Evolutionary conservation across 2,113 vertebrate genomes (phyloP).

Genomic region (Tricholaema leucomelas): DNA sequence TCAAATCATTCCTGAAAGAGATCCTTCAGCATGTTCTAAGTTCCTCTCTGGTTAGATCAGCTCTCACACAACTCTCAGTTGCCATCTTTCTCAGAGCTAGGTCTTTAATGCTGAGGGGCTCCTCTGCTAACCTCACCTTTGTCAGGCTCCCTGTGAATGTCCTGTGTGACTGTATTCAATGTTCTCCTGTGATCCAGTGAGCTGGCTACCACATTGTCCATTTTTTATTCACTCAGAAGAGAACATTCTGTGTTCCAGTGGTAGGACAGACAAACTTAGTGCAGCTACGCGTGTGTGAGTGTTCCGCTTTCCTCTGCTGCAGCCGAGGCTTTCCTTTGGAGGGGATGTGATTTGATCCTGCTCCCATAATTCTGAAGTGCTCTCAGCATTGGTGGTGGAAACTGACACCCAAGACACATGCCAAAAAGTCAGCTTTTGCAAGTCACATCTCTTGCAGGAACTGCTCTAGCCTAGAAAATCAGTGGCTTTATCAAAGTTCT

Average conservation of each 20-base stretch:
- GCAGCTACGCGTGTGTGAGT: rapidly evolving
- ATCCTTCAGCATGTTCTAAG: background rate
- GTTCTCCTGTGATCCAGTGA: background rate
- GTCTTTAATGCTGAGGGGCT: background rate
- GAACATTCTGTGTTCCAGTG: background rate
- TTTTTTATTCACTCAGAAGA: background rate
- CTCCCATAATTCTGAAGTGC: background rate
- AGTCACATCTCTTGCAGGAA: background rate
- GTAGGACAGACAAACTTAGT: background rate
- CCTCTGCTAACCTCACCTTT: background rate
- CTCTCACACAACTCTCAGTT: background rate
- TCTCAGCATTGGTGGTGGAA: background rate
- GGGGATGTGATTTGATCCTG: background rate
- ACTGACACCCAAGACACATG: rapidly evolving
- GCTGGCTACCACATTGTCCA: background rate
- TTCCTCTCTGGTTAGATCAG: background rate
- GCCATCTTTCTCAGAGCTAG: background rate
- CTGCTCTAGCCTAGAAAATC: background rate
- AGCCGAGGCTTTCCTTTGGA: background rate
- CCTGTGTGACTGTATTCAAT: background rate
- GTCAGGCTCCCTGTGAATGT: background rate
- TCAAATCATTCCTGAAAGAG: background rate
- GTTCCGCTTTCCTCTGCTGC: background rate
- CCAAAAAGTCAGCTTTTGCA: background rate
- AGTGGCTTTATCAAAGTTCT: background rate